Percentiles rank a stretch among this genome's conserved stretches.
Conservation (phyloP, 2,113 vertebrate genomes). For the Uria lomvia region DNA sequence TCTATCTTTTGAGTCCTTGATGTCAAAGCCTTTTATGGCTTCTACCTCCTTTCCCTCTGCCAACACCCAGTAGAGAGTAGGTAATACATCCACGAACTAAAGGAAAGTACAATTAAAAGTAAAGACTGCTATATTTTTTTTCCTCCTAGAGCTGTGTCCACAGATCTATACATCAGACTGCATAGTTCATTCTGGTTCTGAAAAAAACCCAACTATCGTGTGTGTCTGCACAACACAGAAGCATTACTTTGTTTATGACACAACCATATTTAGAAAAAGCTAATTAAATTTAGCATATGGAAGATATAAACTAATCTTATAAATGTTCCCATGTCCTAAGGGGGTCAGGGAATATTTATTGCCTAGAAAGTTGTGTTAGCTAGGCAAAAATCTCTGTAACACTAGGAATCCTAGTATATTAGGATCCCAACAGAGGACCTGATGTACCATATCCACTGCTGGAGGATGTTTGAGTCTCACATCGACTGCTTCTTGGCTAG, state of each 20-base stretch:
- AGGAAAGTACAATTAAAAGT: neutral
- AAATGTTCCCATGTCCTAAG: neutral
- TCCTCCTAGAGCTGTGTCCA: neutral
- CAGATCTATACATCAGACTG: neutral
- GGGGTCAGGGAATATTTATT: neutral
- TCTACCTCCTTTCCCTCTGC: neutral
- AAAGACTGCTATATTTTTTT: neutral
- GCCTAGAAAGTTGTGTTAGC: neutral
- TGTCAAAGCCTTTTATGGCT: neutral
- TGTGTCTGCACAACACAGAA: neutral
- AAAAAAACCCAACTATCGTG: accelerated
- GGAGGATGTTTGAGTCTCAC: neutral
- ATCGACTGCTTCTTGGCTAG: neutral
- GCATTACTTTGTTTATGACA: neutral
- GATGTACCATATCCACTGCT: neutral
- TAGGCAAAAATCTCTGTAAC: neutral
- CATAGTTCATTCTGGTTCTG: neutral
- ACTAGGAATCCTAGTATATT: neutral
- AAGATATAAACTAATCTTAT: neutral
- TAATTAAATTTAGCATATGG: neutral
- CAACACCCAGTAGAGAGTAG: neutral
- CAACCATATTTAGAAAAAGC: neutral
- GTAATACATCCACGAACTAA: neutral
- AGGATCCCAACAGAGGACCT: neutral
- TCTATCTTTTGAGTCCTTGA: neutral